phyloP scores from a whole-genome alignment of 2,113 vertebrate genomes.

The Cyphomyrus discorhynchus region DNA sequence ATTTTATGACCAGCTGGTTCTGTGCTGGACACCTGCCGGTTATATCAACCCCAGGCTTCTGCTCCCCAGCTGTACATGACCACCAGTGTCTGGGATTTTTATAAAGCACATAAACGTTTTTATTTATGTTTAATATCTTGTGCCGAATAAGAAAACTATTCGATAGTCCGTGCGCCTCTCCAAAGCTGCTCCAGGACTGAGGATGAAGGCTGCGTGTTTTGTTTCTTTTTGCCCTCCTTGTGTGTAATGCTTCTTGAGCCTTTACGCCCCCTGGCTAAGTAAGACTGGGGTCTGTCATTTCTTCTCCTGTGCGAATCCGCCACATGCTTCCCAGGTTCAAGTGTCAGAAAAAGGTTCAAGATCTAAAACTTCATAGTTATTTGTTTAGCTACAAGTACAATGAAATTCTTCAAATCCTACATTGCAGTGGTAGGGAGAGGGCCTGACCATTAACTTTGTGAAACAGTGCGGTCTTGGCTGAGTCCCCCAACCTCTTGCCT shows the following conservation, averaged over 20 bases:
- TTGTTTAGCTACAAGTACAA: neutral
- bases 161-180: neutral
- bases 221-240: neutral
- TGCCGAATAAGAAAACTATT: neutral
- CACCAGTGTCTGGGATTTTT: neutral
- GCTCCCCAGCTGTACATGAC: neutral
- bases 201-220: slow-evolving; percentile 3
- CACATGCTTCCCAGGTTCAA: neutral
- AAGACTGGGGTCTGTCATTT: neutral
- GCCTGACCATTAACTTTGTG: neutral
- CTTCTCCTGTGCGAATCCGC: neutral
- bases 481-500: neutral
- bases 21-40: neutral
- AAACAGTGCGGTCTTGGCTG: neutral
- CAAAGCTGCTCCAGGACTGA: neutral
- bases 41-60: slow-evolving; percentile 10
- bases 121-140: neutral
- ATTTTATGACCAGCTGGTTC: neutral
- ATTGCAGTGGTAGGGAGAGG: neutral
- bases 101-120: neutral
- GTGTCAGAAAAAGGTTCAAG: neutral
- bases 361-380: neutral
- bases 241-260: neutral
- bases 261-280: neutral
- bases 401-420: neutral